Conservation (phyloP, 2,797 vertebrate genomes). For the Sardinella longiceps region DNA sequence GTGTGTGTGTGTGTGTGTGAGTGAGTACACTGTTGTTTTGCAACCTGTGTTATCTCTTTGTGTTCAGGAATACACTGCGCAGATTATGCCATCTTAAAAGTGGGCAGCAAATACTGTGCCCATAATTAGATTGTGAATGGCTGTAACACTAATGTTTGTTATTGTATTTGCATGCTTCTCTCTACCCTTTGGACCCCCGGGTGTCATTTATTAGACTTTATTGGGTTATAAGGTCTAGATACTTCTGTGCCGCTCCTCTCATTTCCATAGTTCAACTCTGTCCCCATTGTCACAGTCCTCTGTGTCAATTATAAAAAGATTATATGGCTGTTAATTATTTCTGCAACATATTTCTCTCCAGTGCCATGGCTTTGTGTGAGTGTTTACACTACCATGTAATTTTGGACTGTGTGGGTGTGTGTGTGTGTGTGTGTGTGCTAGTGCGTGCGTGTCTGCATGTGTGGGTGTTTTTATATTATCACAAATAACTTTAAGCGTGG, state of each 20-base stretch:
- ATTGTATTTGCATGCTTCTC: slow-evolving; percentile 3
- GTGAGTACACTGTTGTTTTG: not conserved
- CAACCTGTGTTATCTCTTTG: slow-evolving; percentile 11
- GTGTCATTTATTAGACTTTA: not conserved
- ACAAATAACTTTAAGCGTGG: not conserved
- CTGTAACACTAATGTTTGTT: slow-evolving; percentile 11
- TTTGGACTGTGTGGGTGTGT: not conserved
- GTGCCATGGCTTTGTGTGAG: not conserved
- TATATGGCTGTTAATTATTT: not conserved
- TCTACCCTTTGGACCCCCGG: not conserved
- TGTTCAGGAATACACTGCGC: slow-evolving; percentile 20
- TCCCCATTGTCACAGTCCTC: not conserved
- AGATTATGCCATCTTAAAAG: slow-evolving; percentile 14
- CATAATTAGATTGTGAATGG: slow-evolving; percentile 20
- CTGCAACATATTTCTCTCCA: not conserved
- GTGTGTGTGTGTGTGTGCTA: not conserved
- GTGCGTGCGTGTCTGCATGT: not conserved
- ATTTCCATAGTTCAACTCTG: not conserved
- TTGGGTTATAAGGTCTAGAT: slow-evolving; percentile 15
- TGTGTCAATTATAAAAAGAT: slow-evolving; percentile 8
- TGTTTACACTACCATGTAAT: not conserved
- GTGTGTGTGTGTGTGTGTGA: not conserved
- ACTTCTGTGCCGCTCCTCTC: not conserved
- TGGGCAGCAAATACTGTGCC: not conserved
- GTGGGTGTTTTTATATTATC: not conserved